A percentile compares a stretch with the other conserved stretches of the same genome.
Evolutionary conservation across 2,888 invertebrate species (phyloP).

Genomic region (Aphidius colemani): DNA sequence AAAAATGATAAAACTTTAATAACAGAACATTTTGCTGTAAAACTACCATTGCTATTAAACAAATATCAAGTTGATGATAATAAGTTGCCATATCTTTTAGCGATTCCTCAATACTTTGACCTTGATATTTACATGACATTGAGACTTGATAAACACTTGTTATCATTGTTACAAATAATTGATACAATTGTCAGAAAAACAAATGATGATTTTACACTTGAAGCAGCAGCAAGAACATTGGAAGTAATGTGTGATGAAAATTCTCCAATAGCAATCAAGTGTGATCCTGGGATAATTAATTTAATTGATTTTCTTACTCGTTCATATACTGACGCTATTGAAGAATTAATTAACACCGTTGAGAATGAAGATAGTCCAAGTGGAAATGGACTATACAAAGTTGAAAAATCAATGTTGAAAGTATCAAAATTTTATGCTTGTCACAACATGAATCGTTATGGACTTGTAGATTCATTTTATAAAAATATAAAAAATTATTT

Average conservation of each 20-base stretch:
- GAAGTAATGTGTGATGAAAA: constrained; percentile 89
- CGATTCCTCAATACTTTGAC: constrained; percentile 96
- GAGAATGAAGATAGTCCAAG: constrained; percentile 85
- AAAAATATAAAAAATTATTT: constrained; percentile 64
- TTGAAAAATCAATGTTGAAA: constrained; percentile 89
- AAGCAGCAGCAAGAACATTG: constrained; percentile 89
- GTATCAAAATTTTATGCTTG: constrained; percentile 93
- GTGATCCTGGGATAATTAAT: constrained; percentile 88
- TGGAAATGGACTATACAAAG: constrained; percentile 93
- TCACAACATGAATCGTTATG: constrained; percentile 93
- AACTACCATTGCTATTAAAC: constrained; percentile 85
- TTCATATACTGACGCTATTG: constrained; percentile 82
- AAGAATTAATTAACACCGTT: constrained; percentile 78
- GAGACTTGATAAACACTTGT: constrained; percentile 88
- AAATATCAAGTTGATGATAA: constrained; percentile 97
- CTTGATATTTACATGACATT: constrained; percentile 95
- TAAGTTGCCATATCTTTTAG: constrained; percentile 90
- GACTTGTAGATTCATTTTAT: constrained; percentile 87
- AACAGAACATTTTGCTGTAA: constrained; percentile 93
- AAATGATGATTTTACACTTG: constrained; percentile 88
- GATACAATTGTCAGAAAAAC: constrained; percentile 83
- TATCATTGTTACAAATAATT: constrained; percentile 81
- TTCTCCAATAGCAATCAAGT: constrained; percentile 82
- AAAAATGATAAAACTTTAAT: constrained; percentile 90
- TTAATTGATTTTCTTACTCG: constrained; percentile 90